A percentile compares a stretch with the other conserved stretches of the same genome.
Conservation (phyloP, 1,140 invertebrate species). For the Pseudoatta argentina region DNA sequence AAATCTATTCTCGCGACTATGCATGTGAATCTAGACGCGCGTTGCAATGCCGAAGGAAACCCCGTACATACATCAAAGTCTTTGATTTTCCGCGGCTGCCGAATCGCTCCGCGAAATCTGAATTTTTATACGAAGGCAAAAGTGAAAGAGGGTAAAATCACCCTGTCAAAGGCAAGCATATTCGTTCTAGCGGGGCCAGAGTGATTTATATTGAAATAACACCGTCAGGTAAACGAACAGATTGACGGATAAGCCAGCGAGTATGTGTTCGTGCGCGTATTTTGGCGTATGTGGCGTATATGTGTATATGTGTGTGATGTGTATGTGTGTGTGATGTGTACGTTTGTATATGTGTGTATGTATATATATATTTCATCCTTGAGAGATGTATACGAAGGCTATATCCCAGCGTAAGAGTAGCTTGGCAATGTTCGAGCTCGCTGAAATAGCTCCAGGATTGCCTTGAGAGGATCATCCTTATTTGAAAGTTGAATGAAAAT, state of each 20-base stretch:
- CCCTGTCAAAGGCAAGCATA: constrained; percentile 66
- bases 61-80: constrained; percentile 39
- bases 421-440: constrained; percentile 47
- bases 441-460: constrained; percentile 50
- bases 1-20: constrained; percentile 33
- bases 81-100: constrained; percentile 57
- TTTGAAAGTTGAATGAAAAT: constrained; percentile 48
- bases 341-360: neutral
- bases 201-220: constrained; percentile 70
- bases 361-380: constrained; percentile 14
- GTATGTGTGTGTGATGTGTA: no score
- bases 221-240: constrained; percentile 64
- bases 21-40: neutral
- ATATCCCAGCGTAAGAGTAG: constrained; percentile 32
- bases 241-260: constrained; percentile 62
- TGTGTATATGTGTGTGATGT: neutral
- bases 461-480: constrained; percentile 61
- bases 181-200: constrained; percentile 36
- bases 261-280: neutral
- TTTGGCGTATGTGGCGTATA: neutral
- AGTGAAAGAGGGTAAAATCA: constrained; percentile 61
- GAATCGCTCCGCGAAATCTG: constrained; percentile 58
- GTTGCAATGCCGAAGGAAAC: constrained; percentile 18
- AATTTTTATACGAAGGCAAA: constrained; percentile 62
- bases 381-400: neutral